phyloP scores from a whole-genome alignment of 2,113 vertebrate species.

The Gobiocypris rarus region DNA sequence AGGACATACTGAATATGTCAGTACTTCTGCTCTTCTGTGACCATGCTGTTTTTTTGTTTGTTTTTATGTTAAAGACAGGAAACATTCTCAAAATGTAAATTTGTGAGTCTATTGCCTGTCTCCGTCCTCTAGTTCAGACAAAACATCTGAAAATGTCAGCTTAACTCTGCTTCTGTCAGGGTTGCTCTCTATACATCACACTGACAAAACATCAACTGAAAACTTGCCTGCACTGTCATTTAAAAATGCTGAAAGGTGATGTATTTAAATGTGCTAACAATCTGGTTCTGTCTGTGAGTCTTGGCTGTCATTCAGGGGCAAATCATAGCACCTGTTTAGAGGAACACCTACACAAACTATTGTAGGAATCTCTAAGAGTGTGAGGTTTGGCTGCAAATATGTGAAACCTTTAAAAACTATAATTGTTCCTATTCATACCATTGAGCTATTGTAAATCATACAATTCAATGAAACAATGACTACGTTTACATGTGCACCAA shows the following conservation, averaged over 20 bases:
- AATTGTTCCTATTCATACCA: not conserved
- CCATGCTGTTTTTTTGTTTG: no score
- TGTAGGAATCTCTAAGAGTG: not conserved
- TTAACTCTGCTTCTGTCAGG: slow-evolving; percentile 16
- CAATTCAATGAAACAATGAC: not conserved
- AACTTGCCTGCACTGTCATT: not conserved
- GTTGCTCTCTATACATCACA: slow-evolving; percentile 12
- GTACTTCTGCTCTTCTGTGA: not conserved
- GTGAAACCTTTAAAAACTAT: not conserved
- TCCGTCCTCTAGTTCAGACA: not conserved
- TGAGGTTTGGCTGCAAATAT: not conserved
- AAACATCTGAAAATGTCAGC: slow-evolving; percentile 12
- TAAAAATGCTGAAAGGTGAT: slow-evolving; percentile 12
- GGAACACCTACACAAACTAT: not conserved
- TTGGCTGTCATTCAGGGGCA: slow-evolving; percentile 19
- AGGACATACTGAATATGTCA: not conserved
- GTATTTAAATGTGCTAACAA: slow-evolving; percentile 31
- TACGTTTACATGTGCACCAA: no score
- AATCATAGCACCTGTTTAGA: slow-evolving; percentile 9
- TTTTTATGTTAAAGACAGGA: not conserved
- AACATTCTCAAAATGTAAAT: not conserved
- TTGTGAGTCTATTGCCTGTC: not conserved
- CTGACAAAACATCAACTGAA: slow-evolving; percentile 6
- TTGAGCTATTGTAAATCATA: not conserved
- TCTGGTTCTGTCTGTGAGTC: not conserved